These are phyloP conservation scores for Nylanderia fulva DNA, from an alignment of 1,140 invertebrate genomes.

Conservation along the genomic window DNA sequence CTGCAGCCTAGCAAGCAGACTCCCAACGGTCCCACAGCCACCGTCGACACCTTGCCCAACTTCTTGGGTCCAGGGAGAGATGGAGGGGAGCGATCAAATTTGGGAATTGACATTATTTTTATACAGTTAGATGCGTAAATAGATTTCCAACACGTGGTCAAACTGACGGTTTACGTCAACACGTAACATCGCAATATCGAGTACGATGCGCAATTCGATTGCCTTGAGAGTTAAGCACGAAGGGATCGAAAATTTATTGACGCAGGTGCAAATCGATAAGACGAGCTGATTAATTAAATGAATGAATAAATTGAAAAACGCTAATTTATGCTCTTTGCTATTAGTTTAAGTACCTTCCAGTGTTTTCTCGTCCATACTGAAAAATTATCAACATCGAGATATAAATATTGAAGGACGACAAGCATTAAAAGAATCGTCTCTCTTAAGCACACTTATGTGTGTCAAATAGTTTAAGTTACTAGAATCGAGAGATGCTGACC, in stretches of 20 bases:
- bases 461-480: background rate
- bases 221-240: background rate
- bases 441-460: background rate
- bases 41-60: conserved; percentile 80
- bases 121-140: background rate
- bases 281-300: background rate
- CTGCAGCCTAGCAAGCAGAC: conserved; percentile 74
- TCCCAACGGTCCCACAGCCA: conserved; percentile 74
- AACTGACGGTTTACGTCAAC: background rate
- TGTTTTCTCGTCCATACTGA: background rate
- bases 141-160: background rate
- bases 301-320: background rate
- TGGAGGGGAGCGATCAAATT: conserved; percentile 13
- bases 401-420: background rate
- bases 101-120: conserved; percentile 38
- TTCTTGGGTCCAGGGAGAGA: conserved; percentile 32
- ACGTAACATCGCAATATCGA: background rate
- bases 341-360: background rate
- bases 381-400: background rate
- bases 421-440: background rate
- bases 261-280: background rate
- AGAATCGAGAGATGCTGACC: background rate
- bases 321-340: background rate
- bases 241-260: background rate
- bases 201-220: background rate